Evolutionary conservation across 2,888 invertebrate genomes (phyloP).

Genomic region (Luffia ferchaultella): DNA sequence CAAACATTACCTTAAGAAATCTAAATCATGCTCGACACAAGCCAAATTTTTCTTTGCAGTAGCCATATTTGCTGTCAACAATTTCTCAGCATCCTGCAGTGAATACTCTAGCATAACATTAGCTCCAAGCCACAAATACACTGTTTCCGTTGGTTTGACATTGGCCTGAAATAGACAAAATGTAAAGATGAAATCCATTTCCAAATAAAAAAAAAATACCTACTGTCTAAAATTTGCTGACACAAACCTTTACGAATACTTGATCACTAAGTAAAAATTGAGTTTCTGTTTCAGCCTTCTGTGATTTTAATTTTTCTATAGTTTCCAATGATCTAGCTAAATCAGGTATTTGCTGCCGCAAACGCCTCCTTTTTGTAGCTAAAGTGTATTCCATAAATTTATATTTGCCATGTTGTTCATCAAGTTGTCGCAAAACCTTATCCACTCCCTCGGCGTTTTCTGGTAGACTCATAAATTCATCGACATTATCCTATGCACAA

Average conservation of each 20-base stretch:
- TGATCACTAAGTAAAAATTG: slow-evolving; percentile 94
- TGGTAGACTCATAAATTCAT: slow-evolving; percentile 85
- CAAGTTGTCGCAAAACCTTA: slow-evolving; percentile 83
- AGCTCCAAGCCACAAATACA: slow-evolving; percentile 85
- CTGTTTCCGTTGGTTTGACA: slow-evolving; percentile 89
- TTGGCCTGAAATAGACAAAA: slow-evolving; percentile 70
- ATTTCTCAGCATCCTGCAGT: slow-evolving; percentile 86
- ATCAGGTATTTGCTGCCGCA: slow-evolving; percentile 95
- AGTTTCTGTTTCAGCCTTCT: slow-evolving; percentile 83
- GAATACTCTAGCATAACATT: slow-evolving; percentile 98
- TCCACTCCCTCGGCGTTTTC: slow-evolving; percentile 87
- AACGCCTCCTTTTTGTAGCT: slow-evolving; percentile 82
- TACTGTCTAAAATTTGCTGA: background rate
- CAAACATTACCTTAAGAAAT: slow-evolving; percentile 78
- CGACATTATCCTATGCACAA: slow-evolving; percentile 86
- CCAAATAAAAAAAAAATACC: background rate
- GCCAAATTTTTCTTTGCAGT: slow-evolving; percentile 84
- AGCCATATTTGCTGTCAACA: slow-evolving; percentile 83
- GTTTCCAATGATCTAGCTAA: slow-evolving; percentile 89
- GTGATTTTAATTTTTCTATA: slow-evolving; percentile 86
- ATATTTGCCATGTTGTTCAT: slow-evolving; percentile 95
- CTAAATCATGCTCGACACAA: slow-evolving; percentile 91
- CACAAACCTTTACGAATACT: slow-evolving; percentile 72
- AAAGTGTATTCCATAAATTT: slow-evolving; percentile 97
- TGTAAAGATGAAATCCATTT: background rate